A percentile compares a stretch with the other conserved stretches of the same genome.
phyloP scores from a whole-genome alignment of 1,140 invertebrate genomes.

The Rhyzopertha dominica region DNA sequence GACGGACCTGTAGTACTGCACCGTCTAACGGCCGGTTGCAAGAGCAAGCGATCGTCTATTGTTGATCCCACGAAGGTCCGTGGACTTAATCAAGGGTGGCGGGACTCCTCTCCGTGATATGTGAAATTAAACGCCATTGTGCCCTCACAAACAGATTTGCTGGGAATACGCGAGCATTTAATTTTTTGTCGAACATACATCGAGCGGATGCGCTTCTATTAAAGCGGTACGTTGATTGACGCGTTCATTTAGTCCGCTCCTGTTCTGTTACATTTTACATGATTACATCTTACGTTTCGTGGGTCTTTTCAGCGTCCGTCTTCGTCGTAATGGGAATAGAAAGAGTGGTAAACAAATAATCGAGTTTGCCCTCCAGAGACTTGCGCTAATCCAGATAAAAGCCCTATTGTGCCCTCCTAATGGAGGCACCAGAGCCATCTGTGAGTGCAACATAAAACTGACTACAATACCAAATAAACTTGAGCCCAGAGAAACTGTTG shows the following conservation, averaged over 20 bases:
- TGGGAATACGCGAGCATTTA: conserved; percentile 21
- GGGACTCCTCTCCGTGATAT: conserved; percentile 33
- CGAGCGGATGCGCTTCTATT: conserved; percentile 2
- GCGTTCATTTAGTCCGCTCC: conserved; percentile 21
- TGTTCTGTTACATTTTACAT: conserved; percentile 15
- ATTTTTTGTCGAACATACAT: conserved; percentile 10
- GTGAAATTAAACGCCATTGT: conserved; percentile 36
- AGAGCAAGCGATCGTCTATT: conserved; percentile 27
- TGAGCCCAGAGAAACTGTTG: too few species aligned
- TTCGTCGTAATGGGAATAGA: conserved; percentile 14
- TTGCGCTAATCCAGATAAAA: conserved; percentile 41
- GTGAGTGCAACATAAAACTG: conserved; percentile 20
- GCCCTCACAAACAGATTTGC: conserved; percentile 34
- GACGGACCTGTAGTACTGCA: conserved; percentile 27
- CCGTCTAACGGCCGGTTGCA: conserved; percentile 22
- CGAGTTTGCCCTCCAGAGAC: conserved; percentile 27
- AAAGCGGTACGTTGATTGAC: conserved; percentile 21
- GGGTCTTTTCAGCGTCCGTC: conserved; percentile 13
- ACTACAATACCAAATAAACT: too few species aligned
- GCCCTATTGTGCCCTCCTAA: conserved; percentile 34
- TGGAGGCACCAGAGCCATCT: conserved; percentile 35
- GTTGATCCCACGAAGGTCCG: conserved; percentile 27
- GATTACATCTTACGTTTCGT: conserved; percentile 14
- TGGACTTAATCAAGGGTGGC: conserved; percentile 32
- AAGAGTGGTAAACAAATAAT: conserved; percentile 33